phyloP scores from a whole-genome alignment of 2,113 vertebrate genomes.

The Upupa epops region DNA sequence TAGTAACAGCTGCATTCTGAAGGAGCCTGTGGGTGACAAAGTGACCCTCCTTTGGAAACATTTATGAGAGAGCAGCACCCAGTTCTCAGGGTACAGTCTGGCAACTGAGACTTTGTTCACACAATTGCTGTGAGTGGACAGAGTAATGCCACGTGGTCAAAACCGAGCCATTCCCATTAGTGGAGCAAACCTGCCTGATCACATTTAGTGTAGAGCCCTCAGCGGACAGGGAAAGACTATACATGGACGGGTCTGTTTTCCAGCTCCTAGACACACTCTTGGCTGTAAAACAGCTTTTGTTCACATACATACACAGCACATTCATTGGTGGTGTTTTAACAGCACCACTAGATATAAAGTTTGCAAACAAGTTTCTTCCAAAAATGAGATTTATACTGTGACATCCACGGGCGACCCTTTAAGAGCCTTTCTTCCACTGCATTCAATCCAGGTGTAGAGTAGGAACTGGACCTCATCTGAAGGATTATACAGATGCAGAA shows the following conservation, averaged over 20 bases:
- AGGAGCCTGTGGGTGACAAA: neutral
- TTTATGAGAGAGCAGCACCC: neutral
- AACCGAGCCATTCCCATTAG: neutral
- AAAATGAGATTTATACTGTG: neutral
- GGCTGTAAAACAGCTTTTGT: neutral
- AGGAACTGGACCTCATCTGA: conserved; percentile 9
- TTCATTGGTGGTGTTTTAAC: neutral
- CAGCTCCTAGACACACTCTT: neutral
- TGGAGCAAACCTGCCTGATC: neutral
- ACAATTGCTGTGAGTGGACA: neutral
- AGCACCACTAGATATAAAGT: neutral
- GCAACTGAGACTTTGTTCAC: neutral
- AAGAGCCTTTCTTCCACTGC: neutral
- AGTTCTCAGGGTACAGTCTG: neutral
- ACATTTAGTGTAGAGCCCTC: neutral
- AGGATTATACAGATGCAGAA: conserved; percentile 19
- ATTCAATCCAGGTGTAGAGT: neutral
- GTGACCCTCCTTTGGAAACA: neutral
- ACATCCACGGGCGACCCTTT: neutral
- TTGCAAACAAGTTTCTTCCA: neutral
- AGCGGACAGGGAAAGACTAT: neutral
- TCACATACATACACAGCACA: neutral
- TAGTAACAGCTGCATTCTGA: neutral
- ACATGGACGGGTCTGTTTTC: neutral
- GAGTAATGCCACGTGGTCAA: neutral